Base-by-base conservation (phyloP, 1,140 invertebrate species). In the Bombus picipes region DNA sequence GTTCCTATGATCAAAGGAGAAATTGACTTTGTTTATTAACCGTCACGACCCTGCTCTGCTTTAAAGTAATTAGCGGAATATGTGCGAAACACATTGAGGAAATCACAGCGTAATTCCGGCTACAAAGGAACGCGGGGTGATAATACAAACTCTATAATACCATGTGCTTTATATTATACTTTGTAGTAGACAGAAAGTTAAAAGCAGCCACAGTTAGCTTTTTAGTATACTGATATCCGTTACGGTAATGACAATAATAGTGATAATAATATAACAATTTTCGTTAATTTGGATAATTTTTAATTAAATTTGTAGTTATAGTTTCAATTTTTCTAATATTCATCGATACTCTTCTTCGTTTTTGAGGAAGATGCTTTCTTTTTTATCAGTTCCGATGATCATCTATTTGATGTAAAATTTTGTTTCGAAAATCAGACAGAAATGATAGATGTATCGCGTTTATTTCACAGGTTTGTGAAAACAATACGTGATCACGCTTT, bases 1-100 rank as follows among this genome's bases (percentile, higher is more conserved):
- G 78, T 72, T 77, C 22, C 5, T 39, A 53, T 37, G 88, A 89
- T 89, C 89, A 90, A 90, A 90, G 88, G 70, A 57, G 83, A 41
- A 32, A 77, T 87, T 85, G 28, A 78, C 41, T 87, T 89, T 77
- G 66, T 80, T 77, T 79, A 76, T 89, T 72, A 81, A 66, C 43
- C 79, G 22, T 18, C 34, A 8, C 57, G 25, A 22, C 57, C 32
- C 71, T 32, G 41, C 65, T 15, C 18, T 71, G 53, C 83, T 80
- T 85, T 72, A 85, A 80, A 80, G 53, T 85, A 73, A 85, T 85
- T 85, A 85, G 10, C 28, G 41, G 77, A 41, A 62, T 47, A 72
- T n/a, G 83, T 71, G 83, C n/a, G 83, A 80, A 65, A 53, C 53
- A 10, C 62, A 12, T 83, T 32, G 43, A 22, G 13, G 65, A 47